phyloP scores from a whole-genome alignment of 2,797 vertebrate genomes.

The Sebastes miniatus region DNA sequence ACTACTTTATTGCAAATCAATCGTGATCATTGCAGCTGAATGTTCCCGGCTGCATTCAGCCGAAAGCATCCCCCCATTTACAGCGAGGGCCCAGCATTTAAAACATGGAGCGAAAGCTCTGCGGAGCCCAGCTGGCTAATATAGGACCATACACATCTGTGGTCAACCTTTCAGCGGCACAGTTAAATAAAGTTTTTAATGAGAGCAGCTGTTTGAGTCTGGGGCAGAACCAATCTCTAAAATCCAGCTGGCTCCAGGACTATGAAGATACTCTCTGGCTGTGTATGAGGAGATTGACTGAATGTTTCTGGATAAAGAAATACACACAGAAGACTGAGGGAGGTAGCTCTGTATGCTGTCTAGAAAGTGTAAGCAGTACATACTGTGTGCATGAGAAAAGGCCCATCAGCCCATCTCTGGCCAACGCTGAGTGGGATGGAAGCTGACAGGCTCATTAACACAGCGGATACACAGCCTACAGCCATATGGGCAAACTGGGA shows the following conservation, averaged over 20 bases:
- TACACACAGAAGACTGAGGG: background rate
- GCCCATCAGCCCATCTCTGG: constrained; percentile 32
- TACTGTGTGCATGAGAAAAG: constrained; percentile 18
- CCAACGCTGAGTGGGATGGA: constrained; percentile 58
- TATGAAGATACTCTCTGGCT: constrained; percentile 4
- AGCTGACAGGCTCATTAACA: constrained; percentile 81
- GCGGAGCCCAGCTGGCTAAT: constrained; percentile 51
- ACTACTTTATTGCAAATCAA: constrained; percentile 8
- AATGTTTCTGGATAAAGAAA: background rate
- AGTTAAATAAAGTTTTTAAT: constrained; percentile 65
- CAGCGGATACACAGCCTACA: constrained; percentile 67
- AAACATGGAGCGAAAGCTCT: background rate
- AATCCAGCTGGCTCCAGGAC: constrained; percentile 37
- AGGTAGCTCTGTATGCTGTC: background rate
- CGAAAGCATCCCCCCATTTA: background rate
- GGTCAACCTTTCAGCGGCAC: constrained; percentile 49
- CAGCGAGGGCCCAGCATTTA: background rate
- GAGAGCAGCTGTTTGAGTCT: constrained; percentile 58
- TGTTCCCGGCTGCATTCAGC: background rate
- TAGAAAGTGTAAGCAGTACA: constrained; percentile 1
- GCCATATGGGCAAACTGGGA: constrained; percentile 80
- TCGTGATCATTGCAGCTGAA: constrained; percentile 2
- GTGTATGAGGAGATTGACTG: background rate
- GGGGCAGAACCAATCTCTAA: constrained; percentile 39
- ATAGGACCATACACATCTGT: constrained; percentile 43